Base-by-base conservation (phyloP, 2,113 vertebrate genomes). In the Polypterus bichir region DNA sequence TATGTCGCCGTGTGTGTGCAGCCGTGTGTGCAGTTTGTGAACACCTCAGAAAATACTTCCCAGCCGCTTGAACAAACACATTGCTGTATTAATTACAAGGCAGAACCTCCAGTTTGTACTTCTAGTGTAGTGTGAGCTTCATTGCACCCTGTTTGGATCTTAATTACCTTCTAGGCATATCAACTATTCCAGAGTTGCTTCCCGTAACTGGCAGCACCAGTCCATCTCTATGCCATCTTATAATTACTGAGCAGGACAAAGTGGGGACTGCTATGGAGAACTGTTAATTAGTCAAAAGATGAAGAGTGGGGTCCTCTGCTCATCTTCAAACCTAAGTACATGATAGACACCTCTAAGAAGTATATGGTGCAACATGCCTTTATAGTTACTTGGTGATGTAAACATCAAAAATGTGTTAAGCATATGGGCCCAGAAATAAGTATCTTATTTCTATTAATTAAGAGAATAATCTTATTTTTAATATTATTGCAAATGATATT, bases 1-100 rank as follows among this genome's bases (percentile, higher is more conserved):
- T 2, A 7, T 51, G 6, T 51, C 9, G 6, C 9, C 9, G 6
- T 51, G 49, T 6, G 49, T 51, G 49, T 51, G 9, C 6, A 7
- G 49, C 9, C 6, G 49, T 51, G 49, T 9, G 49, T 51, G 6
- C 9, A 51, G 49, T 7, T 9, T n/a, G 44, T 5, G 58, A 56
- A 53, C 62, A 10, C 69, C 9, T 63, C 46, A 56, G 11, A 63
- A 80, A 83, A 75, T 75, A 74, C 71, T 73, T 73, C 66, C 70
- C 27, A 64, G 68, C 67, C 73, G 48, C 7, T 61, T 53, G n/a
- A 52, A 6, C 10, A 53, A 60, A 60, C 9, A 60, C 10, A 45
- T 5, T 48, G 9, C 9, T 49, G 46, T 9, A 60, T 54, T 60
- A 65, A 60, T 65, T 60, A 52, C 48, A 55, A 60, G 47, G 49